Conservation (phyloP, 2,113 vertebrate genomes). For the Xenopus borealis region DNA sequence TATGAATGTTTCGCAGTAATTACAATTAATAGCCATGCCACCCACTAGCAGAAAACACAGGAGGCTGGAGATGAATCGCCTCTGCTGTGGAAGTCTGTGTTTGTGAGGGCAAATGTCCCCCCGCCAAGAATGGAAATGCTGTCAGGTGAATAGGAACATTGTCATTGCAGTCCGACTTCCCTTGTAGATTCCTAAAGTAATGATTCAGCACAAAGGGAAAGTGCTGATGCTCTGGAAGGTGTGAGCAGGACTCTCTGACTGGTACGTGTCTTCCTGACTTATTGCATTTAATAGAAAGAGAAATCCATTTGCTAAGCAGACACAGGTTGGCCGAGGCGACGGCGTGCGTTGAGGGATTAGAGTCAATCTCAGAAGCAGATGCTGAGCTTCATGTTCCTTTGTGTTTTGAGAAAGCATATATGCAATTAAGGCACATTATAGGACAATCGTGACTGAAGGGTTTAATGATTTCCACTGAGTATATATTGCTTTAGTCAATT, state of each 20-base stretch:
- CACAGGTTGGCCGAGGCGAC: slow-evolving; percentile 14
- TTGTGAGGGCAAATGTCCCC: slow-evolving; percentile 43
- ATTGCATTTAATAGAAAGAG: slow-evolving; percentile 48
- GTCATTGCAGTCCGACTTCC: slow-evolving; percentile 29
- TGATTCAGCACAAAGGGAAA: slow-evolving; percentile 51
- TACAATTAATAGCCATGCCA: slow-evolving; percentile 44
- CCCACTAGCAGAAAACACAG: slow-evolving; percentile 30
- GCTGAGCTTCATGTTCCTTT: slow-evolving; percentile 12
- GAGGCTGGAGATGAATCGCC: slow-evolving; percentile 27
- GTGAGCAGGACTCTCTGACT: slow-evolving; percentile 46
- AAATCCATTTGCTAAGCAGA: slow-evolving; percentile 50
- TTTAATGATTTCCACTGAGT: slow-evolving; percentile 3
- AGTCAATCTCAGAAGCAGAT: slow-evolving; percentile 31
- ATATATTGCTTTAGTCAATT: slow-evolving; percentile 25
- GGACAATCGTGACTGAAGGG: slow-evolving; percentile 19
- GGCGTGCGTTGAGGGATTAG: slow-evolving; percentile 26
- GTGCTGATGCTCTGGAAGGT: slow-evolving; percentile 48
- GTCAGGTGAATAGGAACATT: slow-evolving; percentile 42
- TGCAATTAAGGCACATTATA: slow-evolving; percentile 32
- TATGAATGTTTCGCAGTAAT: slow-evolving; percentile 40
- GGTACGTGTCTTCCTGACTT: slow-evolving; percentile 45
- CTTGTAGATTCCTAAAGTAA: slow-evolving; percentile 45
- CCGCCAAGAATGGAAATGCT: slow-evolving; percentile 12
- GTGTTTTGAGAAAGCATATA: slow-evolving; percentile 19
- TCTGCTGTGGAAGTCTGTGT: slow-evolving; percentile 29